Conservation (phyloP, 1,140 invertebrate species). For the Drosophila miranda region DNA sequence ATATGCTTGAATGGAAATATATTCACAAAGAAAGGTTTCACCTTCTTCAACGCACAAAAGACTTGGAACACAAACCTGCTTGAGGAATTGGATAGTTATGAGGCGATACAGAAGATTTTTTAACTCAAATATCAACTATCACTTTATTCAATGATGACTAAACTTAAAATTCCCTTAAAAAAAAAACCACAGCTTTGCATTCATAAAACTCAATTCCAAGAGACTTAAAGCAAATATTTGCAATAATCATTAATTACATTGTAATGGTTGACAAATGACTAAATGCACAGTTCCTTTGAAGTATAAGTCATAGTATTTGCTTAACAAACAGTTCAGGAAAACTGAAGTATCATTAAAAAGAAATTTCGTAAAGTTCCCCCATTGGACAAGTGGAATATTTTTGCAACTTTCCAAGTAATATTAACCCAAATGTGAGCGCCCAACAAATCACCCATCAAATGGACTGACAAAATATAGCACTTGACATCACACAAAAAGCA, state of each 20-base stretch:
- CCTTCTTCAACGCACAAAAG: conserved; percentile 28
- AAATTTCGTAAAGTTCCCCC: conserved; percentile 4
- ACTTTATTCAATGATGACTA: no score
- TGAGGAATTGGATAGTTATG: background rate
- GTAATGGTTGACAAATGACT: no score
- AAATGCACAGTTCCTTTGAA: no score
- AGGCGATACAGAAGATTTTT: background rate
- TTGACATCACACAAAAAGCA: conserved; percentile 23
- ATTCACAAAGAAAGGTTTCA: background rate
- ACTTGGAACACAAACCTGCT: conserved; percentile 52
- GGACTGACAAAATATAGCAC: conserved; percentile 26
- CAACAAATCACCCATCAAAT: conserved; percentile 32
- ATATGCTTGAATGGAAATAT: no score
- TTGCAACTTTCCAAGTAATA: conserved; percentile 11
- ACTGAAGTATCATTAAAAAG: background rate
- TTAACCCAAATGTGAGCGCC: conserved; percentile 1
- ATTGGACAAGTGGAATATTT: background rate
- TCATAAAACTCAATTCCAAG: no score
- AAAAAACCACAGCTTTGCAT: no score
- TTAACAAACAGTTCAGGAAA: no score
- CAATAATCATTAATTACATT: no score
- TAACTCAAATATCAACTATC: background rate
- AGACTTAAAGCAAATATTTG: no score
- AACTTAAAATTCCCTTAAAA: no score
- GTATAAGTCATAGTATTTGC: no score